Evolutionary conservation across 2,888 invertebrate genomes (phyloP).

Genomic region (Drosophila niveifrons): DNA sequence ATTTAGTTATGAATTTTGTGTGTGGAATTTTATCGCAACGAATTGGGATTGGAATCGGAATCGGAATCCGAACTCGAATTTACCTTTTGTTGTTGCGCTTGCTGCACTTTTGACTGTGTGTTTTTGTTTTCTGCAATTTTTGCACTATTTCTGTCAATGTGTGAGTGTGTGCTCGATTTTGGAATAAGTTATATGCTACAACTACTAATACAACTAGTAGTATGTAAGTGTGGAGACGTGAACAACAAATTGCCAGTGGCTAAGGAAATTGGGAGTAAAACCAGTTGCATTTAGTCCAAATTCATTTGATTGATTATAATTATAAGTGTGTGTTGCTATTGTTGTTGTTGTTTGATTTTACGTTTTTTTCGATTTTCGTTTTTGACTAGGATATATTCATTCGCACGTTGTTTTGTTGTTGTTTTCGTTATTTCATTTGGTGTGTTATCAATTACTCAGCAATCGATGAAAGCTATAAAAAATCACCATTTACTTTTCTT

Average conservation of each 20-base stretch:
- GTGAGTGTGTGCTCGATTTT: conserved; percentile 26
- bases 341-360: conserved; percentile 1
- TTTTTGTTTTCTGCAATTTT: conserved; percentile 25
- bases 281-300: conserved; percentile 54
- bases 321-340: conserved; percentile 24
- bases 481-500: conserved; percentile 40
- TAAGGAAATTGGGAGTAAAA: conserved; percentile 53
- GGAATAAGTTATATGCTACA: conserved; percentile 21
- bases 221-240: conserved; percentile 26
- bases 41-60: background rate
- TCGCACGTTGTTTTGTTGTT: conserved; percentile 8
- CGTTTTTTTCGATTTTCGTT: background rate
- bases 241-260: conserved; percentile 45
- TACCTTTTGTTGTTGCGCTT: conserved; percentile 38
- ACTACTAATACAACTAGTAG: background rate
- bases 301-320: conserved; percentile 58
- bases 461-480: conserved; percentile 44
- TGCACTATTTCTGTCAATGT: conserved; percentile 17
- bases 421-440: conserved; percentile 3
- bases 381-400: conserved; percentile 10
- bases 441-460: conserved; percentile 41
- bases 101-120: conserved; percentile 18
- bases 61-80: conserved; percentile 11
- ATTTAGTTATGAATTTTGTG: conserved; percentile 8
- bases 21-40: conserved; percentile 1